Percentiles rank a stretch among this genome's conserved stretches.
phyloP scores from a whole-genome alignment of 2,113 vertebrate genomes.

The Ariopsis seemanni region DNA sequence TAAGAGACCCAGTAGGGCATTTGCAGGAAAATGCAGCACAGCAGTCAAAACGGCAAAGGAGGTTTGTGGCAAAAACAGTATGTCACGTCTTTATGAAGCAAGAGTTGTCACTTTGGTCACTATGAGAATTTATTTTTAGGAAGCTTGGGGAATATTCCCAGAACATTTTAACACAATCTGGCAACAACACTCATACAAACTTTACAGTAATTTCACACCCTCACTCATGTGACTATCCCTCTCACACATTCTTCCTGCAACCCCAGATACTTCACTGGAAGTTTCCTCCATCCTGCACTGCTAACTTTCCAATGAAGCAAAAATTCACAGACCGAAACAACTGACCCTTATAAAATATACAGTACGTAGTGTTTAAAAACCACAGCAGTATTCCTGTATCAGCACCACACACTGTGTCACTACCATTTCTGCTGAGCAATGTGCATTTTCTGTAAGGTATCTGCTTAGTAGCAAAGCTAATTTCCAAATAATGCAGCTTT shows the following conservation, averaged over 20 bases:
- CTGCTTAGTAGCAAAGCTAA: neutral
- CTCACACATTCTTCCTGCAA: neutral
- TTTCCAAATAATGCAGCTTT: neutral
- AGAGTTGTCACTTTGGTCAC: constrained; percentile 13
- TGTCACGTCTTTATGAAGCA: constrained; percentile 18
- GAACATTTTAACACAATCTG: neutral
- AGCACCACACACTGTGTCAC: neutral
- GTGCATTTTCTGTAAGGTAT: neutral
- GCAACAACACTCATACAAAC: constrained; percentile 1
- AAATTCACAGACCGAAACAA: neutral
- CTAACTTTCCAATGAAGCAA: neutral
- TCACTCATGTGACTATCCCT: neutral
- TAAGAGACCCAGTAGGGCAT: neutral
- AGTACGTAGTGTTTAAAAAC: neutral
- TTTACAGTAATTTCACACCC: constrained; percentile 27
- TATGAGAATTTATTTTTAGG: constrained; percentile 1
- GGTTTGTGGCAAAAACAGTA: neutral
- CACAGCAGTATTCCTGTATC: neutral
- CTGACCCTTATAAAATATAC: neutral
- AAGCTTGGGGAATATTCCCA: constrained; percentile 10
- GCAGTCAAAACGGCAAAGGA: constrained; percentile 3
- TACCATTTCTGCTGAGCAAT: neutral
- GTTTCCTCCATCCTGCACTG: neutral
- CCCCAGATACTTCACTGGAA: neutral
- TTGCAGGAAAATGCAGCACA: neutral